Percentiles rank a stretch among this genome's conserved stretches.
Evolutionary conservation across 53 echinoderm and acorn worm genomes (phyloP).

Genomic region (Zoroaster sp.): DNA sequence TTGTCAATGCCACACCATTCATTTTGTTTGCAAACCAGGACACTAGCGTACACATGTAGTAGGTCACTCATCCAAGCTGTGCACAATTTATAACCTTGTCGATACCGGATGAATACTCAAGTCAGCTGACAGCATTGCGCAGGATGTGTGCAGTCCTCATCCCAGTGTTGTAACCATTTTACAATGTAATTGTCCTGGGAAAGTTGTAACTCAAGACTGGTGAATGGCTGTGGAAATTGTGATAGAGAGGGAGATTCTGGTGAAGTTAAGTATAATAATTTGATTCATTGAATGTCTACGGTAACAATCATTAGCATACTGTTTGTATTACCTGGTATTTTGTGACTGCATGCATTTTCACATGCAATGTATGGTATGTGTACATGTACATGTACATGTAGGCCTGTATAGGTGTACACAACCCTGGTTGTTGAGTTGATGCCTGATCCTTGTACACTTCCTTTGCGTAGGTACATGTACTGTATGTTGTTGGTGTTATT

Average conservation of each 20-base stretch:
- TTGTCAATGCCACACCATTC: not conserved
- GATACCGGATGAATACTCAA: not conserved
- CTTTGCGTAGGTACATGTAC: no score
- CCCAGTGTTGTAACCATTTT: no score
- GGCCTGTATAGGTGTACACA: no score
- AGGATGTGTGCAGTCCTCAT: not conserved
- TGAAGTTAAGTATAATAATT: constrained; percentile 6
- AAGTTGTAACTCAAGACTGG: not conserved
- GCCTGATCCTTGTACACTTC: no score
- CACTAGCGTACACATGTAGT: not conserved
- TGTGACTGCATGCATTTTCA: not conserved
- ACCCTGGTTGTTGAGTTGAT: no score
- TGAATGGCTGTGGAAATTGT: constrained; percentile 54
- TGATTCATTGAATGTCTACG: not conserved
- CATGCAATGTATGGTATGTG: not conserved
- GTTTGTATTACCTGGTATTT: not conserved
- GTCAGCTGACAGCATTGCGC: not conserved
- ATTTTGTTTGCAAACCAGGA: not conserved
- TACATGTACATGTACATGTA: not conserved
- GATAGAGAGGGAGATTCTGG: constrained; percentile 30
- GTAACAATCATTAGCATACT: no score
- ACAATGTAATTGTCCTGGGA: not conserved
- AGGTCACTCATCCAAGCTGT: not conserved
- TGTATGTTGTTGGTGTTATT: no score
- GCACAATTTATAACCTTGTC: not conserved